Conservation (phyloP, 2,113 vertebrate genomes). For the Menidia beryllina region DNA sequence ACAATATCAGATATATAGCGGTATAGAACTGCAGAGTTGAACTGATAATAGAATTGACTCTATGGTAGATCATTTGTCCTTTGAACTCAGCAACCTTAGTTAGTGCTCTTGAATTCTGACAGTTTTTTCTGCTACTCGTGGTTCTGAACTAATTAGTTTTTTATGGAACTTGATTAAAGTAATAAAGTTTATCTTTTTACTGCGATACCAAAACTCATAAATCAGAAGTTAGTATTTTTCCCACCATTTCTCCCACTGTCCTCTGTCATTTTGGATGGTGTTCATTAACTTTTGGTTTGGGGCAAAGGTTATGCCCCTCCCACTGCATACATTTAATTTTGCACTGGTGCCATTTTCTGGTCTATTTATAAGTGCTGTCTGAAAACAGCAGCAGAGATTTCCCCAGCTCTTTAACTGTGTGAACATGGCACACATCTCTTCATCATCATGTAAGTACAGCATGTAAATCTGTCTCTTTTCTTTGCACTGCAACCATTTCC, state of each 20-base stretch:
- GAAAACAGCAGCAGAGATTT: background rate
- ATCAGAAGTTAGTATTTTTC: background rate
- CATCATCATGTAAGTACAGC: constrained; percentile 34
- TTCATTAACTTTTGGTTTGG: constrained; percentile 29
- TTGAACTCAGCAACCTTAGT: too few species aligned
- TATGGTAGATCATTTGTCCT: too few species aligned
- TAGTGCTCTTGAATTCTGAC: too few species aligned
- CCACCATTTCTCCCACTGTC: background rate
- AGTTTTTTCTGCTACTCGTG: too few species aligned
- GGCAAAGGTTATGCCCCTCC: constrained; percentile 44
- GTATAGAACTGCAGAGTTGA: too few species aligned
- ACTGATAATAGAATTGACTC: too few species aligned
- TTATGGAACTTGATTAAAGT: background rate
- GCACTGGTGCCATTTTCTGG: background rate
- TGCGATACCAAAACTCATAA: background rate
- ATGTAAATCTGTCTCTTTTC: background rate
- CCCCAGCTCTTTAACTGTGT: background rate
- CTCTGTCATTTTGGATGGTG: background rate
- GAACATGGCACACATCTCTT: constrained; percentile 7
- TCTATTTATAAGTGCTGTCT: background rate
- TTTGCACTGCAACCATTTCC: background rate
- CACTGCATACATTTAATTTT: fast-evolving
- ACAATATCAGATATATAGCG: too few species aligned
- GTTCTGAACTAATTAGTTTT: background rate
- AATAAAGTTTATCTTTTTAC: background rate